phyloP scores from a whole-genome alignment of 2,888 invertebrate species.

The Ormyrus pomaceus region DNA sequence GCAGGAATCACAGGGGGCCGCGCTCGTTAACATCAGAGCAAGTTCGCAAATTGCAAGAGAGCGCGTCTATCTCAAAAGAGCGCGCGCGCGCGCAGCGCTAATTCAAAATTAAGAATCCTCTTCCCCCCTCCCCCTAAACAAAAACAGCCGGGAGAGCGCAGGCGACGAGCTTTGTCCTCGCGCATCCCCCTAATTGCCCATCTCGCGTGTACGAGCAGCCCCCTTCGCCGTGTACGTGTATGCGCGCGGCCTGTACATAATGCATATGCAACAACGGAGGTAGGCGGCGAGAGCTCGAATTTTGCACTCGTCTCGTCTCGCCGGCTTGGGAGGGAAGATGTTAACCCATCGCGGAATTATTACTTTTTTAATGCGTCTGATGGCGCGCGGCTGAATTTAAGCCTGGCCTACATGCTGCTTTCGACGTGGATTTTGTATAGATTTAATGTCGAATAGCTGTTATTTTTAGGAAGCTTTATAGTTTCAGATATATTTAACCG shows the following conservation, averaged over 20 bases:
- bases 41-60: constrained; percentile 30
- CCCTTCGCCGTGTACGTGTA: neutral
- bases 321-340: too few species aligned
- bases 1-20: too few species aligned
- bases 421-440: too few species aligned
- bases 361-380: constrained; percentile 32
- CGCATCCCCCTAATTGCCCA: constrained; percentile 43
- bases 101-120: constrained; percentile 51
- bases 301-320: neutral
- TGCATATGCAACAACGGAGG: constrained; percentile 24
- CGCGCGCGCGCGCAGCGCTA: constrained; percentile 14
- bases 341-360: constrained; percentile 19
- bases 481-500: too few species aligned
- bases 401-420: too few species aligned
- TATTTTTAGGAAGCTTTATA: too few species aligned
- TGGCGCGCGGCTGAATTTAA: neutral
- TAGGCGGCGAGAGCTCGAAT: constrained; percentile 11
- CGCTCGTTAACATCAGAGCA: constrained; percentile 21
- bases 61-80: neutral
- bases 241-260: neutral
- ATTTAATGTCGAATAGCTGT: too few species aligned
- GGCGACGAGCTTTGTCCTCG: constrained; percentile 36
- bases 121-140: constrained; percentile 13
- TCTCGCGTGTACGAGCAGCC: constrained; percentile 12
- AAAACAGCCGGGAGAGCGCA: constrained; percentile 10